A percentile compares a stretch with the other conserved stretches of the same genome.
Evolutionary conservation across 1,140 invertebrate species (phyloP).

Genomic region (Saccostrea glomerata): DNA sequence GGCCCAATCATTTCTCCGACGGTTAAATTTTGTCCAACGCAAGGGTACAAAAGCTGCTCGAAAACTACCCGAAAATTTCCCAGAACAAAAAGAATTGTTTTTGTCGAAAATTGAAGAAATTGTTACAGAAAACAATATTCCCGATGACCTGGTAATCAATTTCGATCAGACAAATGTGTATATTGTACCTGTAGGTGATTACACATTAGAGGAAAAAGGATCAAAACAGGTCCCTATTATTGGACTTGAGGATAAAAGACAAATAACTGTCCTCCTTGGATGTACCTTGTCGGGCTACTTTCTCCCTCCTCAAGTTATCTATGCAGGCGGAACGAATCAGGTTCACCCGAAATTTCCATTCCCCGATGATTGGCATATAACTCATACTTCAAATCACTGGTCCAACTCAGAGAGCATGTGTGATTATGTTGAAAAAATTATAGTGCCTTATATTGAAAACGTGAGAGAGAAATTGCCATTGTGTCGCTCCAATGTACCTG

Average conservation of each 20-base stretch:
- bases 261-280: conserved; percentile 55
- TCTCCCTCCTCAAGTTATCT: conserved; percentile 57
- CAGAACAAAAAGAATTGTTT: conserved; percentile 44
- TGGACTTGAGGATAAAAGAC: conserved; percentile 58
- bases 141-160: conserved; percentile 46
- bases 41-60: conserved; percentile 54
- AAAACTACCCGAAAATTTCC: conserved; percentile 53
- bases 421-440: conserved; percentile 49
- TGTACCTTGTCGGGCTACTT: conserved; percentile 36
- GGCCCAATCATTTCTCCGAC: conserved; percentile 47
- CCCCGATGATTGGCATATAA: conserved; percentile 55
- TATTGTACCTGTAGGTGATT: conserved; percentile 50
- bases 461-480: conserved; percentile 13
- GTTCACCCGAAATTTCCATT: conserved; percentile 55
- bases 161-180: conserved; percentile 50
- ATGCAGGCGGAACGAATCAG: conserved; percentile 50
- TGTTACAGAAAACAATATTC: conserved; percentile 17
- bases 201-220: conserved; percentile 56
- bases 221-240: conserved; percentile 55
- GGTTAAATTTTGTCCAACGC: conserved; percentile 47
- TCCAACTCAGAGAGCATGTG: conserved; percentile 46
- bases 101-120: not conserved
- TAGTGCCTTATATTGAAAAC: conserved; percentile 47
- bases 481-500: conserved; percentile 15
- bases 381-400: conserved; percentile 57